phyloP scores from a whole-genome alignment of 2,797 vertebrate species.

The Craterocephalus amniculus region DNA sequence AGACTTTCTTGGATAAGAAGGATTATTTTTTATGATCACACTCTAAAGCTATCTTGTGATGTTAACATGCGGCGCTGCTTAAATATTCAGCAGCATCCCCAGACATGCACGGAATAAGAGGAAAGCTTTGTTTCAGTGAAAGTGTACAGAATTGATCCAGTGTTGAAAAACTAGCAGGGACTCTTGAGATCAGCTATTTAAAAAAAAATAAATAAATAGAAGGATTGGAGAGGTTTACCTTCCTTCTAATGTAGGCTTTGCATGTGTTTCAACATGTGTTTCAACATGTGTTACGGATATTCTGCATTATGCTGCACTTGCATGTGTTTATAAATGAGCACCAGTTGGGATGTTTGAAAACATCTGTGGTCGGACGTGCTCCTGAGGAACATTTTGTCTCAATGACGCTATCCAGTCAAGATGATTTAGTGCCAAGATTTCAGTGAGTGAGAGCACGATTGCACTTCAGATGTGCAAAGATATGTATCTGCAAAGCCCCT shows the following conservation, averaged over 20 bases:
- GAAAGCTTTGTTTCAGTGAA: conserved; percentile 22
- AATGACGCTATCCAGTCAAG: conserved; percentile 37
- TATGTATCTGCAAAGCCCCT: conserved; percentile 24
- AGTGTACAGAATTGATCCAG: conserved; percentile 23
- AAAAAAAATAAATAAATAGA: conserved; percentile 17
- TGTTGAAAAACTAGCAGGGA: conserved; percentile 28
- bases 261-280: conserved; percentile 35
- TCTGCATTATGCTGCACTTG: conserved; percentile 13
- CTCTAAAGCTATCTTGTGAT: conserved; percentile 15
- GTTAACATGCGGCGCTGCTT: conserved; percentile 25
- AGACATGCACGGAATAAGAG: conserved; percentile 30
- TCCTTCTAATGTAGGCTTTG: conserved; percentile 9
- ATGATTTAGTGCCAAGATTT: conserved; percentile 38
- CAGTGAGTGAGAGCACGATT: not conserved
- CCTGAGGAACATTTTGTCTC: conserved; percentile 38
- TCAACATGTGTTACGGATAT: conserved; percentile 32
- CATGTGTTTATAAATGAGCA: conserved; percentile 37
- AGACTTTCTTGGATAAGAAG: conserved; percentile 32
- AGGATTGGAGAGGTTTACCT: conserved; percentile 33
- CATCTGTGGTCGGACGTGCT: conserved; percentile 31
- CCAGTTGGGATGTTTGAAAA: conserved; percentile 30
- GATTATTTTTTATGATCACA: conserved; percentile 30
- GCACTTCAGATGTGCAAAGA: conserved; percentile 14
- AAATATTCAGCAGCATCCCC: conserved; percentile 35
- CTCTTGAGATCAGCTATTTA: conserved; percentile 32